These are phyloP conservation scores for Alouatta palliata DNA, from an alignment of 2,113 vertebrate species.

Conservation along the genomic window DNA sequence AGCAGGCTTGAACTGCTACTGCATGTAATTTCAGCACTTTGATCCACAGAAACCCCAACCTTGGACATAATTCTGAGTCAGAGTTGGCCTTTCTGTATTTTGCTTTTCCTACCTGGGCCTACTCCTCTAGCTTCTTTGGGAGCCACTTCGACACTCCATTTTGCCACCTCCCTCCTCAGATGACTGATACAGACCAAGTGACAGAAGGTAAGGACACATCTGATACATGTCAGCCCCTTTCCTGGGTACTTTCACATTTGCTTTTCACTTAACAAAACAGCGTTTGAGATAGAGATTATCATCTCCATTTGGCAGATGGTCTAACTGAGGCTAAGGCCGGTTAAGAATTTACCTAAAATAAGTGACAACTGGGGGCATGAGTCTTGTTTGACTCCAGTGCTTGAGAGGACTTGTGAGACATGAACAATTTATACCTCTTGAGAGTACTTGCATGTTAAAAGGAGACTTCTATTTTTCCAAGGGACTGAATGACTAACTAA, in stretches of 20 bases:
- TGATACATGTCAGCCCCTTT: not conserved
- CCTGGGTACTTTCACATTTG: not conserved
- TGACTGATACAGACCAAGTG: not conserved
- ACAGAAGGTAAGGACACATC: not conserved
- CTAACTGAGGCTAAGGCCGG: not conserved
- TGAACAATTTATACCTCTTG: slow-evolving; percentile 4
- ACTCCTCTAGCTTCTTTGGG: not conserved
- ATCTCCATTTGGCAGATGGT: not conserved
- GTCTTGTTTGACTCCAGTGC: not conserved
- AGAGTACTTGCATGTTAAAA: not conserved
- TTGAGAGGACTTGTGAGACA: not conserved
- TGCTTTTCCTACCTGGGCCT: not conserved
- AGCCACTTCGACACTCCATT: not conserved
- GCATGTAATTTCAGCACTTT: not conserved
- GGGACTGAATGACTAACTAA: not conserved
- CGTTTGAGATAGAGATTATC: not conserved
- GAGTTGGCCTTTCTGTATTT: not conserved
- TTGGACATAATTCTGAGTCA: not conserved
- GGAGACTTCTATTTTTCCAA: slow-evolving; percentile 8
- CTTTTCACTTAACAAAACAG: slow-evolving; percentile 30
- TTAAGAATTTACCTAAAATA: slow-evolving; percentile 8
- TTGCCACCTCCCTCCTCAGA: not conserved
- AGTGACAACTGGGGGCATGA: not conserved
- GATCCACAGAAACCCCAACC: not conserved
- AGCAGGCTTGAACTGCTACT: not conserved